Evolutionary conservation across 2,113 vertebrate species (phyloP), one percentile per base, ranked within the genome.

Genomic region (Chaenogobius annularis): DNA sequence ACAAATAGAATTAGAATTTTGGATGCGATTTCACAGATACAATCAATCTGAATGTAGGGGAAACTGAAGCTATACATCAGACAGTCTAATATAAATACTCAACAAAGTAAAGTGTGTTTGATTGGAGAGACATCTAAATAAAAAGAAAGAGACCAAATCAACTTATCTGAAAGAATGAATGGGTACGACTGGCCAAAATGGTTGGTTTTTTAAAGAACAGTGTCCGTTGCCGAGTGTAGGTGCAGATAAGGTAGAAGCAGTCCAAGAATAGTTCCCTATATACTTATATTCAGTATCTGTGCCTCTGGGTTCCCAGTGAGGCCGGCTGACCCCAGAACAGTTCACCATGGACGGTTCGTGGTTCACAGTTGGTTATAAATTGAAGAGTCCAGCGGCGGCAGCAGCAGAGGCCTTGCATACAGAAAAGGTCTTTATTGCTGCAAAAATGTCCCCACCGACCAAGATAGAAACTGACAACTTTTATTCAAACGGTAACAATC

Each of bases 261-360:
- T 37, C 63, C 31, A 81, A 83, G 67, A 74, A 69, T 14, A 12
- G 61, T 76, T 69, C 82, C 82, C 40, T 76, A 73, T 84, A 75
- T 2, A 23, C 23, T 35, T 12, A 61, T 17, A 19, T 35, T 19
- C 14, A 8, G 58, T 61, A 61, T 61, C 23, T 7, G 26, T 17
- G 23, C 58, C 58, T 35, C 14, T 35, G 58, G 58, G 58, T 61
- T 61, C 17, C 56, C 58, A 61, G 58, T 61, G 58, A 61, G 58
- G 58, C 13, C 26, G 23, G 58, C 58, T 61, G 58, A 61, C 58
- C 26, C 23, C 23, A 31, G 58, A 31, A 35, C 58, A 68, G 31
- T 56, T 40, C 12, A 48, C 17, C 43, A n/a, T 58, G 68, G 78
- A 68, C 50, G 26, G 67, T 61, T 61, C 13, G 58, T 35, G 26